Percentiles rank a stretch among this genome's conserved stretches.
Evolutionary conservation across 1,140 invertebrate genomes (phyloP).

Genomic region (Pogonomyrmex barbatus): DNA sequence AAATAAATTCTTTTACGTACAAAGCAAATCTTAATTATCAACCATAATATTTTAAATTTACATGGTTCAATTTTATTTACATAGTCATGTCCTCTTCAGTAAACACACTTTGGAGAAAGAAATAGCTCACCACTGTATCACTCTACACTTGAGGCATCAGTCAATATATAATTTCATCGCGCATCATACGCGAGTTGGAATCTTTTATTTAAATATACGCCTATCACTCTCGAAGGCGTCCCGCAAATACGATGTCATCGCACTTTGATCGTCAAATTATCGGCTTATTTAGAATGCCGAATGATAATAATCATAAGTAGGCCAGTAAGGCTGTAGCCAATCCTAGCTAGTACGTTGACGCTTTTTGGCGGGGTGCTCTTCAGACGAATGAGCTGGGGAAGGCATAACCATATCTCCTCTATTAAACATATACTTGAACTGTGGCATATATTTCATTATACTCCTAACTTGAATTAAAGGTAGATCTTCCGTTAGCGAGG

Average conservation of each 20-base stretch:
- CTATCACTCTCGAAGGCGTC: conserved; percentile 5
- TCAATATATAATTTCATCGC: conserved; percentile 45
- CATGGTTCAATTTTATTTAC: conserved; percentile 71
- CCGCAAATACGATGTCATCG: conserved; percentile 20
- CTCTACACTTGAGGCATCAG: conserved; percentile 50
- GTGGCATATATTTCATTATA: conserved; percentile 94
- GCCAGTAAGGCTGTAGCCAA: conserved; percentile 87
- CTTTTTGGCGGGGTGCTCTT: conserved; percentile 86
- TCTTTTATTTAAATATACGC: conserved; percentile 13
- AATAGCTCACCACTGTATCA: conserved; percentile 68
- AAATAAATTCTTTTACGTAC: conserved; percentile 49
- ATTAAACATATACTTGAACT: conserved; percentile 92
- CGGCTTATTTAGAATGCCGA: conserved; percentile 82
- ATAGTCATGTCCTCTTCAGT: conserved; percentile 34
- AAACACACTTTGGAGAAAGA: conserved; percentile 76
- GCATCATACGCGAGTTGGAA: conserved; percentile 58
- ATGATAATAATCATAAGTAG: conserved; percentile 86
- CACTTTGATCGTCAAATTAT: conserved; percentile 23
- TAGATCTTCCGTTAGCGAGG: conserved; percentile 88
- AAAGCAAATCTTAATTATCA: conserved; percentile 63
- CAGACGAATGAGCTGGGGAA: conserved; percentile 80
- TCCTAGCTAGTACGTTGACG: conserved; percentile 89
- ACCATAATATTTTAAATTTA: conserved; percentile 63
- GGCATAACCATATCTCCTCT: conserved; percentile 81
- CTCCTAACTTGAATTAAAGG: conserved; percentile 92